phyloP scores from a whole-genome alignment of 2,797 vertebrate genomes.

The Sebastes diploproa region DNA sequence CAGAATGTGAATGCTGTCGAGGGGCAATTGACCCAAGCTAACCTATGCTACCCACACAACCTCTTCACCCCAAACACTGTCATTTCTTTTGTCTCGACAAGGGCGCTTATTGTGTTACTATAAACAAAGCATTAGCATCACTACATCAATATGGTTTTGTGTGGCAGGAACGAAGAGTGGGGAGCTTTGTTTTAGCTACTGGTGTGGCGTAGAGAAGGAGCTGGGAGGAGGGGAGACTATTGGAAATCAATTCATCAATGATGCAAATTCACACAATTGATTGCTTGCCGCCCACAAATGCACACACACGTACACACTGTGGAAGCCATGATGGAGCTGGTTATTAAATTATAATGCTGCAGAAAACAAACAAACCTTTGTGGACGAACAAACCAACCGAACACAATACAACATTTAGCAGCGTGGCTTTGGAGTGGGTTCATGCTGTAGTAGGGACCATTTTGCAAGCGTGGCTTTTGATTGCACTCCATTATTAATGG shows the following conservation, averaged over 20 bases:
- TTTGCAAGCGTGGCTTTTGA: slow-evolving; percentile 51
- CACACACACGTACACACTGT: not conserved
- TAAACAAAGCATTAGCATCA: slow-evolving; percentile 57
- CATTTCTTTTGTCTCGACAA: slow-evolving; percentile 55
- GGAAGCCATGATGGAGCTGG: not conserved
- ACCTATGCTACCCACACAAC: slow-evolving; percentile 51
- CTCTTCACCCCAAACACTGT: slow-evolving; percentile 55
- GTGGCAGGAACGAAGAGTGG: slow-evolving; percentile 3
- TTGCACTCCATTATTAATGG: slow-evolving; percentile 71
- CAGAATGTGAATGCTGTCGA: slow-evolving; percentile 34
- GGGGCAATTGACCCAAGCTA: slow-evolving; percentile 58
- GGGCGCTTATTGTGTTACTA: slow-evolving; percentile 51
- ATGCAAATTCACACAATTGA: slow-evolving; percentile 43
- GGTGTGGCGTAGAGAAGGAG: slow-evolving; percentile 3
- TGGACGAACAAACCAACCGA: not conserved
- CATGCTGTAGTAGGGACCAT: not conserved
- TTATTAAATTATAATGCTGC: slow-evolving; percentile 12
- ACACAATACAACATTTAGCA: not conserved
- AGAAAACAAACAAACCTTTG: slow-evolving; percentile 18
- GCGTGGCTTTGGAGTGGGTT: slow-evolving; percentile 2
- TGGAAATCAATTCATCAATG: slow-evolving; percentile 69
- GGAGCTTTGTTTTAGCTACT: slow-evolving; percentile 33
- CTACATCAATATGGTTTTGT: slow-evolving; percentile 39
- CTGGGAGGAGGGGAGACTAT: slow-evolving; percentile 42
- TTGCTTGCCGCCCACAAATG: not conserved